These are phyloP conservation scores for Drosophila setosimentum DNA, from an alignment of 2,888 invertebrate genomes.

Conservation along the genomic window DNA sequence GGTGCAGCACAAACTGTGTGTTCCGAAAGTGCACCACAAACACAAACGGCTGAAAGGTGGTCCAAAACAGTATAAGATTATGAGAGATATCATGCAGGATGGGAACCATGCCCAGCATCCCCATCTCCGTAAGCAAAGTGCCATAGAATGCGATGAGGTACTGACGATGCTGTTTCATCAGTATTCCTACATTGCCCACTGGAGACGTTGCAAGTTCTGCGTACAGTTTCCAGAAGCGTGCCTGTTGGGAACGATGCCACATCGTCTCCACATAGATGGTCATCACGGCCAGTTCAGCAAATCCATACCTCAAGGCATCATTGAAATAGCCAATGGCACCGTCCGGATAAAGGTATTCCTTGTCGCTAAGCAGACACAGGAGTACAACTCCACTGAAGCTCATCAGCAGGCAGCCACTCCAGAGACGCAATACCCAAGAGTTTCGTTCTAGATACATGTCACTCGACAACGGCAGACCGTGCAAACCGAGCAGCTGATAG, in stretches of 20 bases:
- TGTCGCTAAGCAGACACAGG: constrained; percentile 47
- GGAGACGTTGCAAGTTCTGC: constrained; percentile 12
- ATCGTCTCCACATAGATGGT: constrained; percentile 67
- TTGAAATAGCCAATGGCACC: constrained; percentile 72
- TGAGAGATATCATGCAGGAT: constrained; percentile 8
- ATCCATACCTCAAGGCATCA: constrained; percentile 67
- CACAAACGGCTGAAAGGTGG: constrained; percentile 71
- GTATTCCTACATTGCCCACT: background rate
- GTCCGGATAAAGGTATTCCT: constrained; percentile 57
- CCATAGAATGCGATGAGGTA: constrained; percentile 62
- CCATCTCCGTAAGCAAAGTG: constrained; percentile 33
- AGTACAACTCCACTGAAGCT: constrained; percentile 34
- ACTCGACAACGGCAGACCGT: constrained; percentile 56
- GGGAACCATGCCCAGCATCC: constrained; percentile 24
- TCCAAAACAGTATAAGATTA: constrained; percentile 71
- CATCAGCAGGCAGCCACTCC: constrained; percentile 55
- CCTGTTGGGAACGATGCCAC: constrained; percentile 36
- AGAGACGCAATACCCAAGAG: constrained; percentile 35
- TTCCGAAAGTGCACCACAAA: constrained; percentile 63
- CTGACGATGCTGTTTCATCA: constrained; percentile 47
- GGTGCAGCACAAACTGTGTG: constrained; percentile 75
- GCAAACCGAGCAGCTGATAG: constrained; percentile 76
- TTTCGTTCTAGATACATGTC: constrained; percentile 10
- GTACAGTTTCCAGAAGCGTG: constrained; percentile 69
- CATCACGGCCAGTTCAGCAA: constrained; percentile 64